Conservation (phyloP, 2,113 vertebrate genomes). For the Psittacus erithacus region DNA sequence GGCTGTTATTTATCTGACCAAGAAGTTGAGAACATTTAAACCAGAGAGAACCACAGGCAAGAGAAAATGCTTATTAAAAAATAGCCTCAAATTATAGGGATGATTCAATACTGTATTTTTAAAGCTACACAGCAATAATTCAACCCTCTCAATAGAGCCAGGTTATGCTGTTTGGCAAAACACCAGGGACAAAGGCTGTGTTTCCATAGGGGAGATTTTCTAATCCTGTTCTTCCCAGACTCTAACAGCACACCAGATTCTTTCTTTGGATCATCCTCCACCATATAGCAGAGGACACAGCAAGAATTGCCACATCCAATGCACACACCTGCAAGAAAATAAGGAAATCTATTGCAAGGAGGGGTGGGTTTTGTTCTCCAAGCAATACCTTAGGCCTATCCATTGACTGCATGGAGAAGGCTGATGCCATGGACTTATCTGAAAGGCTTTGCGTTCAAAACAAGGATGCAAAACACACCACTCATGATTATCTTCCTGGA, state of each 20-base stretch:
- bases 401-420: neutral
- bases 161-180: neutral
- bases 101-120: neutral
- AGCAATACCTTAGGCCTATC: neutral
- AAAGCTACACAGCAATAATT: neutral
- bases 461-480: neutral
- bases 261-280: neutral
- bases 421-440: neutral
- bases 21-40: slow-evolving; percentile 21
- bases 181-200: neutral
- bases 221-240: neutral
- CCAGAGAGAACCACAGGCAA: neutral
- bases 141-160: neutral
- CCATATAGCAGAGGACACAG: neutral
- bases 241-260: neutral
- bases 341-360: neutral
- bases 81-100: slow-evolving; percentile 14
- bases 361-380: neutral
- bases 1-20: slow-evolving; percentile 8
- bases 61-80: slow-evolving; percentile 10
- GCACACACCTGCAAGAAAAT: neutral
- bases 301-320: neutral
- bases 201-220: neutral
- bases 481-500: neutral
- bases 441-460: neutral